These are phyloP conservation scores for Bubo bubo DNA, from an alignment of 2,113 vertebrate species.

Conservation along the genomic window DNA sequence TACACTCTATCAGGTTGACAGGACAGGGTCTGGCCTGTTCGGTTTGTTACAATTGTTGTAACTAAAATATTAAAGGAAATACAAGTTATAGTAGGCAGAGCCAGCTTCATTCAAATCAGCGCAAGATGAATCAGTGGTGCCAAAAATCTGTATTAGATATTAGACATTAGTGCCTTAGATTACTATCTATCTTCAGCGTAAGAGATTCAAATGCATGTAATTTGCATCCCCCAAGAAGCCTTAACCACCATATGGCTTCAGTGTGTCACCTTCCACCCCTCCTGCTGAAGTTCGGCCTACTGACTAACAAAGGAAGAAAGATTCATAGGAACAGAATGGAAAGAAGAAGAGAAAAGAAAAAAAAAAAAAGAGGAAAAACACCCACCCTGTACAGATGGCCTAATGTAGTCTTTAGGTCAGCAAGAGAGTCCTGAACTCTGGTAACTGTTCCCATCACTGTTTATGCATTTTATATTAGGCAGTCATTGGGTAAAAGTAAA, in stretches of 20 bases:
- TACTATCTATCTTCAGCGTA: not conserved
- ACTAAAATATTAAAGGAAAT: not conserved
- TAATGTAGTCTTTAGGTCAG: not conserved
- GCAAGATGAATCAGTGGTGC: not conserved
- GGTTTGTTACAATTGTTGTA: not conserved
- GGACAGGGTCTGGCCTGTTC: not conserved
- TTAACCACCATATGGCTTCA: not conserved
- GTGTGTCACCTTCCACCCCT: not conserved
- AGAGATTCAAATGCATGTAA: not conserved
- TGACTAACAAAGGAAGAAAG: not conserved
- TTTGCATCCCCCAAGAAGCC: not conserved
- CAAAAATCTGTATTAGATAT: not conserved
- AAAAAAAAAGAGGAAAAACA: accelerated
- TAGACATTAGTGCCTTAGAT: not conserved
- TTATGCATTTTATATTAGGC: not conserved
- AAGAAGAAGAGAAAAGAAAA: not conserved
- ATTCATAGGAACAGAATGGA: not conserved
- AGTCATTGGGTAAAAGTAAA: slow-evolving; percentile 1
- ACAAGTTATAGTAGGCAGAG: not conserved
- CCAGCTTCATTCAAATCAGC: not conserved
- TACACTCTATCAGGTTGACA: not conserved
- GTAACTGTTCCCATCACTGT: not conserved
- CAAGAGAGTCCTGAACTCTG: not conserved
- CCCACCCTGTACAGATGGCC: not conserved
- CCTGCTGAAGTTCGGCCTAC: not conserved